These are phyloP conservation scores for Lamproptera curius DNA, from an alignment of 2,888 invertebrate genomes.

Conservation along the genomic window DNA sequence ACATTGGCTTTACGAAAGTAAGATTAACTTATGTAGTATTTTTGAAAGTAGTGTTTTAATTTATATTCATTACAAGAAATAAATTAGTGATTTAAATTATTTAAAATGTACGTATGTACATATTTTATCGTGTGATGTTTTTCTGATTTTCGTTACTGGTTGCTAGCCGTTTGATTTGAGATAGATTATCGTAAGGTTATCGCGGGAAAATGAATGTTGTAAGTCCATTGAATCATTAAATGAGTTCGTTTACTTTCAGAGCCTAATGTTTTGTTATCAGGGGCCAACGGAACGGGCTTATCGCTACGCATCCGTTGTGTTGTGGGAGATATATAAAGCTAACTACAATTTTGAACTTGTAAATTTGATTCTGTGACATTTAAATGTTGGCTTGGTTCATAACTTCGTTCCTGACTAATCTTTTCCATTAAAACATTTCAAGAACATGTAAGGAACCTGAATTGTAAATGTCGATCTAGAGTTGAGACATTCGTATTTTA, in stretches of 20 bases:
- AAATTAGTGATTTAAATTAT: background rate
- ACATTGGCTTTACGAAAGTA: no score
- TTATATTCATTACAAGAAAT: background rate
- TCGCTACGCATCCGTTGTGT: conserved; percentile 56
- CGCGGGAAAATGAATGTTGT: conserved; percentile 35
- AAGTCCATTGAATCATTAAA: conserved; percentile 39
- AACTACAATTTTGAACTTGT: conserved; percentile 24
- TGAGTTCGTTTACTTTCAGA: conserved; percentile 61
- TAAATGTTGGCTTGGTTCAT: no score
- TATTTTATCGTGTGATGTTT: background rate
- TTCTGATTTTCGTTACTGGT: conserved; percentile 12
- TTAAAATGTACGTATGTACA: no score
- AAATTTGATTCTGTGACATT: conserved; percentile 12
- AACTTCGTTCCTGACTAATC: no score
- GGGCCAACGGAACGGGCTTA: conserved; percentile 60
- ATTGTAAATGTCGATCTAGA: no score
- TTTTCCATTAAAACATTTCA: no score
- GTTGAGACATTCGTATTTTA: no score
- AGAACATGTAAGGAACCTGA: no score
- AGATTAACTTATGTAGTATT: no score
- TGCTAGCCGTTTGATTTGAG: conserved; percentile 28
- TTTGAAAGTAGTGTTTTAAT: no score
- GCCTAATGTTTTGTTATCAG: conserved; percentile 60
- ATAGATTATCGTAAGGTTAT: conserved; percentile 51
- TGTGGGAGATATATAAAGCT: conserved; percentile 29